Evolutionary conservation across 2,888 invertebrate genomes (phyloP).

Genomic region (Cerastis rubricosa): DNA sequence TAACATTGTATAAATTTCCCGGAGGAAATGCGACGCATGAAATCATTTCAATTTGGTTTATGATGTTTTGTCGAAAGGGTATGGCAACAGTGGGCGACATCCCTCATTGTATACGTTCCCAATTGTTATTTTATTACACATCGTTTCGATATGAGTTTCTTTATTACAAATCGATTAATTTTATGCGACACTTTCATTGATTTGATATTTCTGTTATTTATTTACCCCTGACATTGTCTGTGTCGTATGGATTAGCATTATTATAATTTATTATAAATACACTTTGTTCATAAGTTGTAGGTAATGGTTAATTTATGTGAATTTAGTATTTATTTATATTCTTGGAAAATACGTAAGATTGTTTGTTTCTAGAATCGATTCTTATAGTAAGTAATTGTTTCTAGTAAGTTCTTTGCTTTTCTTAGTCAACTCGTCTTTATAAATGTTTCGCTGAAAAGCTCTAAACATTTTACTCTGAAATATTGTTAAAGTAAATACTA

Average conservation of each 20-base stretch:
- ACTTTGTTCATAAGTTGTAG: conserved; percentile 41
- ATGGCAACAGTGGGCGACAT: conserved; percentile 48
- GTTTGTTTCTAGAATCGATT: conserved; percentile 16
- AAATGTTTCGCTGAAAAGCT: conserved; percentile 32
- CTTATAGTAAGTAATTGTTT: conserved; percentile 5
- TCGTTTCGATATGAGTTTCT: conserved; percentile 33
- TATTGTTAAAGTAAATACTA: neutral
- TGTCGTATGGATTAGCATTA: conserved; percentile 33
- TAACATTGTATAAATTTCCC: conserved; percentile 39
- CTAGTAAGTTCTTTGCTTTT: conserved; percentile 3
- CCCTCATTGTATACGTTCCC: conserved; percentile 50
- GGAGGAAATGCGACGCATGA: conserved; percentile 39
- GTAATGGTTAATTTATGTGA: conserved; percentile 25
- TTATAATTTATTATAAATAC: conserved; percentile 52
- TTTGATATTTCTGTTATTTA: conserved; percentile 43
- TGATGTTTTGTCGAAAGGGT: conserved; percentile 27
- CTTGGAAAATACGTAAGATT: conserved; percentile 37
- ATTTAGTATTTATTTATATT: conserved; percentile 35
- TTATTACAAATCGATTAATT: conserved; percentile 60
- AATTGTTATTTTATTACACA: conserved; percentile 54
- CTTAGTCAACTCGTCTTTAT: neutral
- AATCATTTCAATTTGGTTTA: conserved; percentile 43
- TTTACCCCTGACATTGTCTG: conserved; percentile 26
- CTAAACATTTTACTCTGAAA: neutral
- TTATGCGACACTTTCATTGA: conserved; percentile 63